Percentiles rank a stretch among this genome's conserved stretches.
phyloP scores from a whole-genome alignment of 2,888 invertebrate genomes.

The Cryptosula pallasiana region DNA sequence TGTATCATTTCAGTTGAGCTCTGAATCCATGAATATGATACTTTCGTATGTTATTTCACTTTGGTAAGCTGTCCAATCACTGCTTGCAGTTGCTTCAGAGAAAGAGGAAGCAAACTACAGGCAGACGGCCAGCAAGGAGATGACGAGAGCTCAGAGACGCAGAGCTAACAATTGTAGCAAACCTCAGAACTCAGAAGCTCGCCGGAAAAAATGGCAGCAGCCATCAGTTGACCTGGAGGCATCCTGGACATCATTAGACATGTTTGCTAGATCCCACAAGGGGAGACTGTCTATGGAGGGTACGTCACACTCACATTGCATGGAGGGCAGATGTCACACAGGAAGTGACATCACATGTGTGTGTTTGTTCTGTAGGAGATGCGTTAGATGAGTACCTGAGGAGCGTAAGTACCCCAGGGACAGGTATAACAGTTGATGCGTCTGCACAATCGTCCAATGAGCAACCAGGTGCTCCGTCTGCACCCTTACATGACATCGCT shows the following conservation, averaged over 20 bases:
- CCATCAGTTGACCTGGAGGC: conserved; percentile 40
- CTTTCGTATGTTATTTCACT: no score
- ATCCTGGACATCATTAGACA: conserved; percentile 49
- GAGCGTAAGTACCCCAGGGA: conserved; percentile 5
- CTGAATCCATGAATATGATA: no score
- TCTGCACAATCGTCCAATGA: not conserved
- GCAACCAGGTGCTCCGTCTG: not conserved
- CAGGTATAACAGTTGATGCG: conserved; percentile 4
- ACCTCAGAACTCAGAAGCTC: not conserved
- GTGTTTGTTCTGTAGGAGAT: conserved; percentile 34
- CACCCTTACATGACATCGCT: not conserved
- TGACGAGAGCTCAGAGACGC: not conserved
- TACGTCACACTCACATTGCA: no score
- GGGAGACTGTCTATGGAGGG: conserved; percentile 50
- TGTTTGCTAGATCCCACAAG: conserved; percentile 49
- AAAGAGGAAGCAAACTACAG: conserved; percentile 13
- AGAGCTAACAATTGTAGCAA: not conserved
- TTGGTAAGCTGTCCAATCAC: not conserved
- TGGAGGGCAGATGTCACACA: no score
- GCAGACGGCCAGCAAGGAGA: conserved; percentile 5
- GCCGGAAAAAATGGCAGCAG: conserved; percentile 23
- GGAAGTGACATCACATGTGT: not conserved
- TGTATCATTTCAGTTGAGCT: no score
- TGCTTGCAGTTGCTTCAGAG: conserved; percentile 13
- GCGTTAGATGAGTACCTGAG: conserved; percentile 43